Percentiles rank a stretch among this genome's conserved stretches.
phyloP scores from a whole-genome alignment of 53 echinoderm and acorn worm species.

The Mesocentrotus franciscanus region DNA sequence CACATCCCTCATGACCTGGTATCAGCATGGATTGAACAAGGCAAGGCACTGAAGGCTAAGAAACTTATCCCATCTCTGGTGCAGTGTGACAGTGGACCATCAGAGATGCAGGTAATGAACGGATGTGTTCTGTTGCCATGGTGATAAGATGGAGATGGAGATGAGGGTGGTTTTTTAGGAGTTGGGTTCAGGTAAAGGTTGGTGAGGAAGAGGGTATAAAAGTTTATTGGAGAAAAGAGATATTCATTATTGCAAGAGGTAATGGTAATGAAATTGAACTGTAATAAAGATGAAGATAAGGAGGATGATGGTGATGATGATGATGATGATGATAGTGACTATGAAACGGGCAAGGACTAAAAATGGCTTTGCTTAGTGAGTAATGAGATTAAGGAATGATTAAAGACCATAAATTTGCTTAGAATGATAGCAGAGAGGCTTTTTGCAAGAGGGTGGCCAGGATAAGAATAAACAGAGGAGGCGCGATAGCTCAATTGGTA shows the following conservation, averaged over 20 bases:
- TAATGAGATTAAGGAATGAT: too few relatives aligned
- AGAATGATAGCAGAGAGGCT: too few relatives aligned
- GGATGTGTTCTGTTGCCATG: not conserved
- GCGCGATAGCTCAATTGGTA: too few relatives aligned
- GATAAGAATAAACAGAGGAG: too few relatives aligned
- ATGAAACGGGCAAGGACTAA: not conserved
- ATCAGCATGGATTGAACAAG: conserved; percentile 89
- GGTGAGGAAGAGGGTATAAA: too few relatives aligned
- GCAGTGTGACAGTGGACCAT: conserved; percentile 83
- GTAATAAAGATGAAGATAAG: not conserved
- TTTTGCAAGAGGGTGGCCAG: too few relatives aligned
- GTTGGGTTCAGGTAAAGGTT: not conserved
- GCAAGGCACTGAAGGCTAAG: conserved; percentile 82
- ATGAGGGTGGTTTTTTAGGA: not conserved
- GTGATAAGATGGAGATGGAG: not conserved
- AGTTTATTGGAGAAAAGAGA: not conserved
- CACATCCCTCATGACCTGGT: conserved; percentile 95
- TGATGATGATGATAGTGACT: not conserved
- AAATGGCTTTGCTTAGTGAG: too few relatives aligned
- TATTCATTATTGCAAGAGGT: too few relatives aligned
- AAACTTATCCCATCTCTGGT: conserved; percentile 94
- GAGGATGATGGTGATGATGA: not conserved
- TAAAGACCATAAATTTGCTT: too few relatives aligned
- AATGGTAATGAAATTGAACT: not conserved
- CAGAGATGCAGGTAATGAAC: conserved; percentile 75